phyloP scores from a whole-genome alignment of 2,113 vertebrate species.

The Orthonyx spaldingii region DNA sequence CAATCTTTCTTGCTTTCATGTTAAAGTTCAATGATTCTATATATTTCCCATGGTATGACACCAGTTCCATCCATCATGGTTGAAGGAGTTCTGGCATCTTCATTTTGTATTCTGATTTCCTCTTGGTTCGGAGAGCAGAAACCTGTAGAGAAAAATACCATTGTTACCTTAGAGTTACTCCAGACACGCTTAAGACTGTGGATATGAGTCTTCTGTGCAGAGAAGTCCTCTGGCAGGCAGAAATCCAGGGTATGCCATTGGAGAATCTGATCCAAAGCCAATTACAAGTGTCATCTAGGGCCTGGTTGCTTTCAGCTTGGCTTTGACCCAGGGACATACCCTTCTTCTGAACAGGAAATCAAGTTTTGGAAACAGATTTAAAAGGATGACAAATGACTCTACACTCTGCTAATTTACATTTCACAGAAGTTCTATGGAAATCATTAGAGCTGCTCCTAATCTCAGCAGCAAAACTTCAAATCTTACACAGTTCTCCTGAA shows the following conservation, averaged over 20 bases:
- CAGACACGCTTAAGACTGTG: constrained; percentile 1
- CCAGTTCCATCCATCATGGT: background rate
- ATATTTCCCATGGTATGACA: background rate
- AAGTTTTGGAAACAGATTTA: constrained; percentile 1
- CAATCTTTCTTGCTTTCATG: background rate
- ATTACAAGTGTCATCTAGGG: background rate
- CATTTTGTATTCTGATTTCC: background rate
- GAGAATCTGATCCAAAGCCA: background rate
- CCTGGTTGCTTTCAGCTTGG: background rate
- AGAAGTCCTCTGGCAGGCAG: background rate
- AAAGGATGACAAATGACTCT: background rate
- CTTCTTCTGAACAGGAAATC: constrained; percentile 51
- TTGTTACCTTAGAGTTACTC: background rate
- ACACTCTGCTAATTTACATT: background rate
- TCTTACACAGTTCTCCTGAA: background rate
- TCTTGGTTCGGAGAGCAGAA: background rate
- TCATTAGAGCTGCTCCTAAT: background rate
- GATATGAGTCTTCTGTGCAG: background rate
- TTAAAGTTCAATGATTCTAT: background rate
- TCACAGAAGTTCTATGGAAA: background rate
- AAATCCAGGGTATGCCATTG: background rate
- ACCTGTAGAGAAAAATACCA: background rate
- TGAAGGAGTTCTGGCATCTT: background rate
- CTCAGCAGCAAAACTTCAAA: background rate
- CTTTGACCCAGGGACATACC: constrained; percentile 20